phyloP scores from a whole-genome alignment of 2,113 vertebrate genomes.

The Plecturocebus donacophilus region DNA sequence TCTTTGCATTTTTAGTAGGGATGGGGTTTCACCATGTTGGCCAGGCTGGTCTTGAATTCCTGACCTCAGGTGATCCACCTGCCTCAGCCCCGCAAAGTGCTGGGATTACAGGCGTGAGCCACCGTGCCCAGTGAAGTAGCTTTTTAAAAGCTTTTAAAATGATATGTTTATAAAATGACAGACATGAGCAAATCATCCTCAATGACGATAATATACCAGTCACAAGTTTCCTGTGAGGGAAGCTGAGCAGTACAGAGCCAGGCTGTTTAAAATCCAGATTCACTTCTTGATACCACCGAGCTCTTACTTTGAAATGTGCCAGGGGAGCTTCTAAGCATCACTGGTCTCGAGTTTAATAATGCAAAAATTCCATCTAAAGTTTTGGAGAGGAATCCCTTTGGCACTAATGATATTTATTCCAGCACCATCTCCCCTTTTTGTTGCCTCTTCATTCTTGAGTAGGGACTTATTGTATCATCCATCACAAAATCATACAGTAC shows the following conservation, averaged over 20 bases:
- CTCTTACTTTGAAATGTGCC: fast-evolving
- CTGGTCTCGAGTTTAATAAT: not conserved
- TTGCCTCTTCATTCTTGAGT: constrained; percentile 95
- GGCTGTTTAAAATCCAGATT: not conserved
- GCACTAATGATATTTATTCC: constrained; percentile 84
- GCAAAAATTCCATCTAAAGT: constrained; percentile 62
- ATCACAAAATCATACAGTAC: constrained; percentile 98
- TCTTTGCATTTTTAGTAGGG: too few species aligned
- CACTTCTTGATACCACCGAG: not conserved
- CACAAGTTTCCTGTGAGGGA: not conserved
- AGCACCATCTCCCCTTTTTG: constrained; percentile 90
- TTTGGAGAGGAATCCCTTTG: constrained; percentile 22
- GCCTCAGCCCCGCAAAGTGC: too few species aligned
- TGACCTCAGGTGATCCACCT: too few species aligned
- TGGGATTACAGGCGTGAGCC: too few species aligned
- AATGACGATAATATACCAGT: not conserved
- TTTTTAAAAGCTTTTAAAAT: constrained; percentile 31
- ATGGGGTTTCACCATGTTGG: too few species aligned
- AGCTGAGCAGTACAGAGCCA: not conserved
- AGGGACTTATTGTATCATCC: constrained; percentile 95
- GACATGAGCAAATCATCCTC: not conserved
- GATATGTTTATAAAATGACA: constrained; percentile 29
- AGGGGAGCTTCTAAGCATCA: not conserved
- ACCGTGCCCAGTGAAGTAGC: not conserved
- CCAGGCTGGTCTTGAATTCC: too few species aligned